Evolutionary conservation across 2,797 vertebrate genomes (phyloP), one percentile per base, ranked within the genome.

Genomic region (Masticophis lateralis): DNA sequence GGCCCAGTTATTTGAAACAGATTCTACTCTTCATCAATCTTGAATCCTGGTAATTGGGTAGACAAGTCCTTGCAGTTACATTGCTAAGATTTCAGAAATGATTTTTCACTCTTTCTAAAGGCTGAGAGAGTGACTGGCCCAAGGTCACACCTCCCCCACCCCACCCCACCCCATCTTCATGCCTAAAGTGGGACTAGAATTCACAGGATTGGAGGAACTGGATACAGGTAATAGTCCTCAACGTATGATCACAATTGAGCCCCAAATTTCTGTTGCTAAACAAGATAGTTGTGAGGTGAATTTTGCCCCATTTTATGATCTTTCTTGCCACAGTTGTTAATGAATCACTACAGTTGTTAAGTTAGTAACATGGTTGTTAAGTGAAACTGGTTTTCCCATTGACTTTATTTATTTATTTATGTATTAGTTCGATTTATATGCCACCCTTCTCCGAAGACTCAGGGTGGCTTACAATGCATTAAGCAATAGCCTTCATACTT

Each of bases 1-100:
- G 92, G 92, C 93, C 90, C 93, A 91, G 92, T 94, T 88, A 25
- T 59, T 61, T 89, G 69, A 91, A 83, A 86, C 28, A 92, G 32
- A 59, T 92, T 53, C 55, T 86, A 28, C 59, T 37, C 22, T 53
- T 60, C 43, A 43, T 83, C 37, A 83, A 25, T 11, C 37, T 25
- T 47, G 74, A 47, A 20, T 83, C 10, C 74, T 83, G 37, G 74
- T 83, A 43, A 83, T 22, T 47, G 37, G 20, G 18, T 12, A 25
- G 74, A 47, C 74, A 83, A 25, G 37, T 83, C 74, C 74, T 43
- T 83, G 37, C 74, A 47, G 74, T 83, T 83, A 47, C 20, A 20
- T 83, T 83, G 37, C 37, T 43, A 83, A 47, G 20, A 43, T 83
- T 47, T 83, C 74, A 83, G 74, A 83, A 83, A 9, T 83, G 20